Conservation (phyloP, 2,888 invertebrate genomes). For the Zeuzera pyrina region DNA sequence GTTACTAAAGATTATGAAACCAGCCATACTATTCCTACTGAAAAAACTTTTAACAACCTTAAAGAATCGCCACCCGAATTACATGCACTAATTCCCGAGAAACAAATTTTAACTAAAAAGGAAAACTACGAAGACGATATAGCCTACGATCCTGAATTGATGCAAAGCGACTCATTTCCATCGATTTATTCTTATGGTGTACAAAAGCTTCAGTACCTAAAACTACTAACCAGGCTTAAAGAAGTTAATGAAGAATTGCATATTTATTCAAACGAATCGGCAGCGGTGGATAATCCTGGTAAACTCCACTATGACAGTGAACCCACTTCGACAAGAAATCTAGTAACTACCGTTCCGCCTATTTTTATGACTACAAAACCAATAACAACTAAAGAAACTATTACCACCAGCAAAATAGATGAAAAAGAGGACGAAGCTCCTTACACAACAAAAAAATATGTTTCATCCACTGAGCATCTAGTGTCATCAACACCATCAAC, state of each 20-base stretch:
- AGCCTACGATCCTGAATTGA: conserved; percentile 53
- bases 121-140: conserved; percentile 22
- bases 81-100: conserved; percentile 12
- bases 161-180: conserved; percentile 58
- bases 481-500: conserved; percentile 28
- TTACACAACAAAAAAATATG: conserved; percentile 29
- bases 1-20: background rate
- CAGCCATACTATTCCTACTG: background rate
- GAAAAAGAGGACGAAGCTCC: conserved; percentile 20
- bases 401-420: conserved; percentile 23
- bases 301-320: conserved; percentile 48
- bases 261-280: conserved; percentile 47
- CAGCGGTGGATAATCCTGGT: conserved; percentile 31
- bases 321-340: conserved; percentile 12
- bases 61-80: conserved; percentile 29
- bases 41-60: background rate
- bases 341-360: conserved; percentile 18
- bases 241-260: conserved; percentile 52
- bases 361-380: conserved; percentile 12
- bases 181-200: conserved; percentile 55
- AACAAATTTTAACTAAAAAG: conserved; percentile 10
- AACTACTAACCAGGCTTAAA: conserved; percentile 45
- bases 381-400: conserved; percentile 18
- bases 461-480: conserved; percentile 37
- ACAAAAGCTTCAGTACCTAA: conserved; percentile 54